Conservation (phyloP, 2,113 vertebrate species). For the Grammomys dolichurus region DNA sequence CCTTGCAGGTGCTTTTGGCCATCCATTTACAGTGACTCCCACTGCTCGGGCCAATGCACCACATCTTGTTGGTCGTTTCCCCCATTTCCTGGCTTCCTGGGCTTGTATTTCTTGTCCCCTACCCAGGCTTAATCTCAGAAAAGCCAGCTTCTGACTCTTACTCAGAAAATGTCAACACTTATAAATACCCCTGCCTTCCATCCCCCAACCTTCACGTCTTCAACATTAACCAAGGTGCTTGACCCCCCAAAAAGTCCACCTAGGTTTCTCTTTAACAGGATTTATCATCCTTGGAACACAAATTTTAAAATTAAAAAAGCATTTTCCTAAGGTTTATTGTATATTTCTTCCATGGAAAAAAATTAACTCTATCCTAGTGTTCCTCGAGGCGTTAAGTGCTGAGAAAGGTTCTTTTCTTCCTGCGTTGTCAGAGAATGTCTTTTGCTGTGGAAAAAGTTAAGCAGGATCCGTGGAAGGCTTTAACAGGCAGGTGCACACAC, state of each 20-base stretch:
- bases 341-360: constrained; percentile 8
- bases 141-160: not conserved
- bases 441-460: constrained; percentile 23
- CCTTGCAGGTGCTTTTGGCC: not conserved
- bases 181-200: not conserved
- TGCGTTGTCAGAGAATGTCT: not conserved
- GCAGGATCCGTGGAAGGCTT: constrained; percentile 39
- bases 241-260: not conserved
- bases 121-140: not conserved
- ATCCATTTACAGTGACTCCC: not conserved
- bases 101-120: not conserved
- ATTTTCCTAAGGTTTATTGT: not conserved
- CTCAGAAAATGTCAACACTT: not conserved
- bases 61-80: not conserved
- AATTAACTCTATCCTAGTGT: constrained; percentile 18
- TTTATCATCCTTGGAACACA: not conserved
- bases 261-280: constrained; percentile 35
- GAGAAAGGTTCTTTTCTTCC: constrained; percentile 49
- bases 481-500: not conserved
- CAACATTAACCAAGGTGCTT: not conserved
- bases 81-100: not conserved
- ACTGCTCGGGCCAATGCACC: not conserved
- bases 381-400: not conserved
- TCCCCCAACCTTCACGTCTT: not conserved
- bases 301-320: not conserved